Evolutionary conservation across 2,888 invertebrate genomes (phyloP), one percentile per base, ranked within the genome.

Genomic region (Trimorus sp.): DNA sequence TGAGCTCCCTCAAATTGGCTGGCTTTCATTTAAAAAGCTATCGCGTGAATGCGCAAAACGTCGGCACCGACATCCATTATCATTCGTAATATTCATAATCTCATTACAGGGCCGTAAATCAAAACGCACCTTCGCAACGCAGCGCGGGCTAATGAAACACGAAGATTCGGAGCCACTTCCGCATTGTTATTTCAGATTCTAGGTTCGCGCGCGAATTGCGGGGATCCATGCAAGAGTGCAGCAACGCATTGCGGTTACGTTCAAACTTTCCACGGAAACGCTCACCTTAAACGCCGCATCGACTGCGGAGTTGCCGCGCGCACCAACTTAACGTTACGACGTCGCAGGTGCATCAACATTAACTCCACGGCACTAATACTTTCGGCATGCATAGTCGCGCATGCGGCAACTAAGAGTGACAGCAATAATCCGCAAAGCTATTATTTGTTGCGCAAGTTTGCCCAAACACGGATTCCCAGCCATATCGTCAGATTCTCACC

Each of bases 81-180:
- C 62, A 73, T 73, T 76, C 82, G 79, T 63, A 79, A 79, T 79
- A 79, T 83, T 83, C 79, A 62, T 79, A 83, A 83, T 79, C 79
- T 83, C 73, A 73, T 79, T 76, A 79, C 68, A 76, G 40, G 53
- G 73, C 48, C 73, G 76, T 79, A 77, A 83, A 75, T 82, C 79
- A 82, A 68, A 79, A 73, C 73, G 73, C 76, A 53, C 73, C 12
- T 58, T 79, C 49, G 76, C 76, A 79, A 79, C 62, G 54, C 71
- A 65, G 48, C 48, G 11, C n/a, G 65, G 54, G 69, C 76, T 83
- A 77, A 83, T 73, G 79, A 79, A 79, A 79, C 83, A 68, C 78
- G 79, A 59, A 66, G 56, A 82, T 74, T 82, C 66, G 70, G 70
- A 49, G 75, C 66, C 38, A 65, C 54, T 82, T 83, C 75, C 26